These are phyloP conservation scores for Eilema caniola DNA, from an alignment of 2,888 invertebrate genomes.

Conservation along the genomic window DNA sequence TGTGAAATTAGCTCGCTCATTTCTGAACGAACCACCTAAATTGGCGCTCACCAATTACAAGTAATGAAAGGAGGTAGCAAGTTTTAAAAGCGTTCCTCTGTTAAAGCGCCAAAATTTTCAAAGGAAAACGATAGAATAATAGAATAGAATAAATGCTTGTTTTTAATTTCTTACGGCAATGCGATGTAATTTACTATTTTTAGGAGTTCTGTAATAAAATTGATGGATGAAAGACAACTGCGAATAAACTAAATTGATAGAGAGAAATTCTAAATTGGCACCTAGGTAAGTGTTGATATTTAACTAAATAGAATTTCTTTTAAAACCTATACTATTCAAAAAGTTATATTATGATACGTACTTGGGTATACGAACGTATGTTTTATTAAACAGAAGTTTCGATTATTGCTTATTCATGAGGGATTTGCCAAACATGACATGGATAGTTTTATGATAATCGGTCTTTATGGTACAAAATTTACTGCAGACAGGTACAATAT, in stretches of 20 bases:
- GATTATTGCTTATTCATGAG: not conserved
- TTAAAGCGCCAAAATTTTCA: conserved; percentile 46
- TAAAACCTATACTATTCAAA: not conserved
- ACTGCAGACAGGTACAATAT: too few relatives aligned
- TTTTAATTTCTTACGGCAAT: conserved; percentile 33
- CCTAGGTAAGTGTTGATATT: too few relatives aligned
- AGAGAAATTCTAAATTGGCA: too few relatives aligned
- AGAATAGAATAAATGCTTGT: conserved; percentile 47
- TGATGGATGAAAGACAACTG: too few relatives aligned
- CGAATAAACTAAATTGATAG: too few relatives aligned
- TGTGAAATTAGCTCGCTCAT: conserved; percentile 32
- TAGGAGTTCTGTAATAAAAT: too few relatives aligned
- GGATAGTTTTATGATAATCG: not conserved
- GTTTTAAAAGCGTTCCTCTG: conserved; percentile 67
- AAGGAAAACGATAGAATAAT: conserved; percentile 40
- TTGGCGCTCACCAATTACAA: conserved; percentile 55
- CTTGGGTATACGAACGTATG: not conserved
- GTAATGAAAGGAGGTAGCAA: conserved; percentile 59
- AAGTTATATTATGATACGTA: not conserved
- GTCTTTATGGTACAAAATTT: not conserved
- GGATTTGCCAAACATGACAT: not conserved
- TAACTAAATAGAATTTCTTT: too few relatives aligned
- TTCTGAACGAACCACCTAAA: conserved; percentile 35
- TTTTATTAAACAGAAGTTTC: not conserved
- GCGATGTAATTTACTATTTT: too few relatives aligned